phyloP scores from a whole-genome alignment of 37 sponge, comb jelly and placozoan genomes.

The Dysidea cf. avara region DNA sequence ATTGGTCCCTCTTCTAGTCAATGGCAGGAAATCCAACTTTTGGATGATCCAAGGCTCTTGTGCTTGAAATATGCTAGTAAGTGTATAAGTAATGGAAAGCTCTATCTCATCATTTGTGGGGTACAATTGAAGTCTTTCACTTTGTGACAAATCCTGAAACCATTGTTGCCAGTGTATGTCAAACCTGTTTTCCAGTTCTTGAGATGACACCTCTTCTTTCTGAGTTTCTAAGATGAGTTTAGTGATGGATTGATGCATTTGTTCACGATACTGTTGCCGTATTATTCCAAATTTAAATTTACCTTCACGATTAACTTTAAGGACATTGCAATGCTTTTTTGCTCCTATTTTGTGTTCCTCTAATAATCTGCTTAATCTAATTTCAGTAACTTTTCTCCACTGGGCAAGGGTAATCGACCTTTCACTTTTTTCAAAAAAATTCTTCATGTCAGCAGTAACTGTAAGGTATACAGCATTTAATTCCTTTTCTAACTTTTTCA shows the following conservation, averaged over 20 bases:
- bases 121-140: too few relatives aligned
- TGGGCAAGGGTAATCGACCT: not conserved
- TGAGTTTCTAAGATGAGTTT: not conserved
- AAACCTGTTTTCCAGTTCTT: not conserved
- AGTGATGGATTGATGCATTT: not conserved
- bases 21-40: too few relatives aligned
- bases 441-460: not conserved
- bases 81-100: too few relatives aligned
- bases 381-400: not conserved
- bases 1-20: too few relatives aligned
- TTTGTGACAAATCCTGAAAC: not conserved
- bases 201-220: not conserved
- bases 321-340: not conserved
- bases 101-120: too few relatives aligned
- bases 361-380: not conserved
- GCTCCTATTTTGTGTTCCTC: not conserved
- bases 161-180: not conserved
- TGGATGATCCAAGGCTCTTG: too few relatives aligned
- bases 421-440: slow-evolving; percentile 18
- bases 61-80: too few relatives aligned
- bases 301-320: not conserved
- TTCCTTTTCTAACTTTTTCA: not conserved
- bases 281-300: not conserved
- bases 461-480: not conserved
- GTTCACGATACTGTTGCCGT: not conserved